phyloP scores from a whole-genome alignment of 2,888 invertebrate species.

The Azorinus chamasolen region DNA sequence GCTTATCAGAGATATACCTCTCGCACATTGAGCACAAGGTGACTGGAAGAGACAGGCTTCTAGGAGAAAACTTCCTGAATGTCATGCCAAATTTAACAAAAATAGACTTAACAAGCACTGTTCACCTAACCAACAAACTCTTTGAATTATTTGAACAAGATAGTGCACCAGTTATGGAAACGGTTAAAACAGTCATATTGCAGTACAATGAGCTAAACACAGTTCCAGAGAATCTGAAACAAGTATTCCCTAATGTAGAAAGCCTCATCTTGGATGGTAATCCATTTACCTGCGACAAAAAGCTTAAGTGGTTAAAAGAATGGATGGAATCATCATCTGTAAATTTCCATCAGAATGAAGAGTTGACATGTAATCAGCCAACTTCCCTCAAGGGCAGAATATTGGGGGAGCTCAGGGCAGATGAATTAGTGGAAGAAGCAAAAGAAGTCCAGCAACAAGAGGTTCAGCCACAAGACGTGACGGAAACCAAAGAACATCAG shows the following conservation, averaged over 20 bases:
- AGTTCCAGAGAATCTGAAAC: conserved; percentile 90
- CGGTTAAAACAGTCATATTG: conserved; percentile 89
- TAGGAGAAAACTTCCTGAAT: conserved; percentile 68
- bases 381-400: conserved; percentile 75
- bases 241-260: conserved; percentile 91
- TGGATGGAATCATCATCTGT: conserved; percentile 89
- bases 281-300: conserved; percentile 89
- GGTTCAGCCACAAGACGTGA: neutral
- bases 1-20: conserved; percentile 69
- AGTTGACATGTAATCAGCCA: conserved; percentile 87
- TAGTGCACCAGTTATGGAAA: conserved; percentile 12
- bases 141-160: conserved; percentile 50
- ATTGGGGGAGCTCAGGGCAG: conserved; percentile 66
- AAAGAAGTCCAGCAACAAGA: neutral
- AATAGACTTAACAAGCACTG: conserved; percentile 76
- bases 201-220: conserved; percentile 89
- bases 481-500: neutral
- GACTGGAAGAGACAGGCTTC: conserved; percentile 36
- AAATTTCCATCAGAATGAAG: conserved; percentile 82
- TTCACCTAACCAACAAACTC: conserved; percentile 68
- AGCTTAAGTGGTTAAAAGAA: conserved; percentile 84
- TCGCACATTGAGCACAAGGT: conserved; percentile 63
- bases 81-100: conserved; percentile 70
- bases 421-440: conserved; percentile 63
- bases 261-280: conserved; percentile 91